These are phyloP conservation scores for Microctonus aethiopoides DNA, from an alignment of 2,888 invertebrate genomes.

Conservation along the genomic window DNA sequence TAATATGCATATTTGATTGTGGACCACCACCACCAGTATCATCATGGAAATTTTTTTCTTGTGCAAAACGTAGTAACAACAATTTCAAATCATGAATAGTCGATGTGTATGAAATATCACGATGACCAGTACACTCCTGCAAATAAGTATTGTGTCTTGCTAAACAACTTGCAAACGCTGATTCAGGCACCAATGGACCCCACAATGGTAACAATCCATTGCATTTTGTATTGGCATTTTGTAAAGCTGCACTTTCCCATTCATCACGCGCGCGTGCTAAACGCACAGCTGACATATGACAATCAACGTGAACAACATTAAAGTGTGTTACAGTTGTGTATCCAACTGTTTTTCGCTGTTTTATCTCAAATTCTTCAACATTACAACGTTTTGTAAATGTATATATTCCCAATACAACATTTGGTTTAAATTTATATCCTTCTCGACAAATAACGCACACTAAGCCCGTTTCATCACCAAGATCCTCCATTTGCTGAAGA, in stretches of 20 bases:
- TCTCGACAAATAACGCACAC: conserved; percentile 98
- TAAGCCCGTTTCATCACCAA: conserved; percentile 94
- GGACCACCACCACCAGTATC: conserved; percentile 98
- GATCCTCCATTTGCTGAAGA: conserved; percentile 92
- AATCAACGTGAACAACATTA: conserved; percentile 98
- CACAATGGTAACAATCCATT: conserved; percentile 96
- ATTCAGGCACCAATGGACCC: conserved; percentile 94
- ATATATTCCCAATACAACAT: conserved; percentile 94
- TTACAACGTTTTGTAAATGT: conserved; percentile 96
- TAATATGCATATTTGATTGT: conserved; percentile 96
- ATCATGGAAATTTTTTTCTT: conserved; percentile 95
- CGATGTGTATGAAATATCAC: conserved; percentile 83
- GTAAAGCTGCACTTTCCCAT: conserved; percentile 97
- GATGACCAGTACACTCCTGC: conserved; percentile 77
- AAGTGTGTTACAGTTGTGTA: conserved; percentile 98
- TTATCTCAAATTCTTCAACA: conserved; percentile 92
- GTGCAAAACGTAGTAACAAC: conserved; percentile 87
- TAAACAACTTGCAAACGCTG: conserved; percentile 92
- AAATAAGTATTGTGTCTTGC: conserved; percentile 92
- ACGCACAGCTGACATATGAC: conserved; percentile 96
- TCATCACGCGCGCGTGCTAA: conserved; percentile 81
- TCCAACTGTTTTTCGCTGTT: conserved; percentile 86
- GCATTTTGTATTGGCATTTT: conserved; percentile 97
- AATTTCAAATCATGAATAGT: conserved; percentile 95
- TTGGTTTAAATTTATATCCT: conserved; percentile 95